Conservation (phyloP, 1,140 invertebrate genomes). For the Drosophila prosaltans region DNA sequence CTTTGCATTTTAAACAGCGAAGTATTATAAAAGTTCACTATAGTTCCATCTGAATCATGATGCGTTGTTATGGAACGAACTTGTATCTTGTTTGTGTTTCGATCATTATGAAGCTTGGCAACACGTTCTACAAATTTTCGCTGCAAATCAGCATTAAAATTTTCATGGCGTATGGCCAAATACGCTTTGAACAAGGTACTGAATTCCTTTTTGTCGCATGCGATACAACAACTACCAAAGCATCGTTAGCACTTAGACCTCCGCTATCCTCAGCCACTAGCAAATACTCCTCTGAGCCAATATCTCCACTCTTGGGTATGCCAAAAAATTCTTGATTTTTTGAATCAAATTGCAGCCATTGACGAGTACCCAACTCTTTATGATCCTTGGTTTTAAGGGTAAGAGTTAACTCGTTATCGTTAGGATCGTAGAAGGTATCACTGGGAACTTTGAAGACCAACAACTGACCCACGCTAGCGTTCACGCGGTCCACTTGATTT, state of each 20-base stretch:
- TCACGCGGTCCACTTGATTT: constrained; percentile 93
- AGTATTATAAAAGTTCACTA: constrained; percentile 86
- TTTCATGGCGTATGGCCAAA: constrained; percentile 88
- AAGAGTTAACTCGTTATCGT: constrained; percentile 90
- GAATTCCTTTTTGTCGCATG: constrained; percentile 84
- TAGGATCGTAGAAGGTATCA: constrained; percentile 95
- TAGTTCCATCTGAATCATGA: constrained; percentile 70
- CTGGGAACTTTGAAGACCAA: constrained; percentile 91
- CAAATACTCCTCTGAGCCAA: constrained; percentile 90
- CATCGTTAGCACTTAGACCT: constrained; percentile 89
- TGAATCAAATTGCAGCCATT: constrained; percentile 95
- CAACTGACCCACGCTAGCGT: constrained; percentile 90
- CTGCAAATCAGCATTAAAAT: constrained; percentile 89
- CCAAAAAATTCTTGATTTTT: constrained; percentile 96
- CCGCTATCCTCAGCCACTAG: constrained; percentile 88
- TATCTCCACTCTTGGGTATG: constrained; percentile 88
- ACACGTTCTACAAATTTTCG: constrained; percentile 92
- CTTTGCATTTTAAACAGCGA: constrained; percentile 85
- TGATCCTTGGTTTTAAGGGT: constrained; percentile 89
- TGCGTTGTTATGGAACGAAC: constrained; percentile 84
- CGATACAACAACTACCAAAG: constrained; percentile 90
- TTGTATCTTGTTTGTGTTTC: constrained; percentile 88
- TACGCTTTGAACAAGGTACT: constrained; percentile 91
- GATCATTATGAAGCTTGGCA: constrained; percentile 89
- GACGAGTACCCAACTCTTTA: constrained; percentile 86